Evolutionary conservation across 2,888 invertebrate species (phyloP), one percentile per base, ranked within the genome.

Genomic region (Aplocera efformata): DNA sequence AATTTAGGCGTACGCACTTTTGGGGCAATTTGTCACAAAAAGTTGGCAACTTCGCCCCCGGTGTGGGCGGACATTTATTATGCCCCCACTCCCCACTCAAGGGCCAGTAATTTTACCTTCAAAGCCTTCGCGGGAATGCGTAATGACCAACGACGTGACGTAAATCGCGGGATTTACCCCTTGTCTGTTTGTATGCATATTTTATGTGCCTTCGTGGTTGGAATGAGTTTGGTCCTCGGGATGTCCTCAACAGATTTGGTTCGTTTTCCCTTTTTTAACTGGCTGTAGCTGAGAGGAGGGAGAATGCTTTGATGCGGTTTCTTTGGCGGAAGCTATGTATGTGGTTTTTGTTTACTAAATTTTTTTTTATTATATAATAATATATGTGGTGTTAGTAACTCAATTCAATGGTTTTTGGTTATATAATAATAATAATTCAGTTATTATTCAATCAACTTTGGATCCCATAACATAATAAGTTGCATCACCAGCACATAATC

Each of bases 1-100:
- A 55, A 57, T 58, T 79, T 78, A 76, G 73, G 60, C 62, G 46
- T 63, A 76, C 77, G 79, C 74, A 81, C 81, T 82, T 79, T 79
- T 68, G 69, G 65, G 67, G 79, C 74, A 83, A 85, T 85, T 84
- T 86, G 85, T 84, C 85, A 86, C 79, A 83, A 83, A 85, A 85
- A 85, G 81, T 84, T 80, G 70, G 70, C 72, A 73, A 79, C 75
- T 78, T 73, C 64, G 62, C 73, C 81, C 81, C 72, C 48, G 50
- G 67, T 72, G 68, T 55, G 57, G 62, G 51, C 50, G 47, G 72
- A 81, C 84, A 84, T 84, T 85, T 83, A 83, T 82, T 77, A 80
- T 63, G 60, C 63, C 50, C 64, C 55, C 55, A 54, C 50, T 42
- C 41, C 44, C 50, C 79, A 78, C 78, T 73, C 70, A 77, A 83